Base-by-base conservation (phyloP, 2,888 invertebrate species). In the Leucoma salicis region DNA sequence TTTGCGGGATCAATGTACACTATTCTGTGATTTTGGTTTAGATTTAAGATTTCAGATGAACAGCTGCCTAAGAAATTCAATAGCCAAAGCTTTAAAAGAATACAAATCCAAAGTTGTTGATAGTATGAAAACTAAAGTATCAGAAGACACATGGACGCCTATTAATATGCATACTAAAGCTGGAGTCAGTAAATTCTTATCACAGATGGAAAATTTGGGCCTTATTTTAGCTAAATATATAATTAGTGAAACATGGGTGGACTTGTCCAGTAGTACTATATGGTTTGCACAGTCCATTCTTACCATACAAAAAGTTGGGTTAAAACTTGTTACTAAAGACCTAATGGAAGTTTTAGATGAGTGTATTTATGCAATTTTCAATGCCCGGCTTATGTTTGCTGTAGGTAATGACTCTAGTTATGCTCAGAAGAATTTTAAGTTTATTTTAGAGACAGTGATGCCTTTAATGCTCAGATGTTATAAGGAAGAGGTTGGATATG, bases 31-130 rank as follows among this genome's bases (percentile, higher is more conserved):
- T 65, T 88, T 92, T 61, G 99, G 99, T 1, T 91, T 99, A 63
- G 99, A 99, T 86, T 90, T 99, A 44, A 94, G 95, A 53, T 99
- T 97, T 79, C 96, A 97, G 74, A 91, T 99, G 62, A 96, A 98
- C 72, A 95, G 96, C 14, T 92, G 96, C 50, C 85, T 99, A 45
- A 91, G 96, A 50, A 91, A 92, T 8, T 95, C 96, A 0, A 88
- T 97, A 35, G 93, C 92, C 31, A 93, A 93, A 79, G 93, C 95
- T 14, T 85, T 98, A 45, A 91, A 91, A 58, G 96, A 96, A 62
- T 93, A 95, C 33, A 93, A 94, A 57, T 95, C 96, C 55, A 96
- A 96, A 74, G 91, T 95, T 56, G 90, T 95, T 12, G 97, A 97
- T 71, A 94, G 95, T 0, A 93, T 96, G 60, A 95, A 95, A 78